These are phyloP conservation scores for Drosophila mettleri DNA, from an alignment of 2,888 invertebrate species.

Conservation along the genomic window DNA sequence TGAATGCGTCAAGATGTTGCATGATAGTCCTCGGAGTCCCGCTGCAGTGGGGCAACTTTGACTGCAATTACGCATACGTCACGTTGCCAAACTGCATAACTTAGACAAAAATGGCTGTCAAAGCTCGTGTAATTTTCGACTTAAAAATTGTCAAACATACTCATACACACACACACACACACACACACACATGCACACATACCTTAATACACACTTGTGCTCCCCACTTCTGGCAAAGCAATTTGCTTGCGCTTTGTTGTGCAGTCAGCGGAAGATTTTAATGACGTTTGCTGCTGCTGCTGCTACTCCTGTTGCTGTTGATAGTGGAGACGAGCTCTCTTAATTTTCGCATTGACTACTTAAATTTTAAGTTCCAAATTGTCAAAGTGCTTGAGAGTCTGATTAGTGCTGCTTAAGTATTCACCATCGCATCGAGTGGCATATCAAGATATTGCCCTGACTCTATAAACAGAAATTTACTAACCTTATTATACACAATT, in stretches of 20 bases:
- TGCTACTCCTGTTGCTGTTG: neutral
- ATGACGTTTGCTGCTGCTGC: constrained; percentile 53
- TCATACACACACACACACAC: neutral
- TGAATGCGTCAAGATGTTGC: constrained; percentile 35
- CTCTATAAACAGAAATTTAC: too few relatives aligned
- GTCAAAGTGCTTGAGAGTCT: neutral
- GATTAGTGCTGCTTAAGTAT: neutral
- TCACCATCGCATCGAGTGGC: neutral
- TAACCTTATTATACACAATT: too few relatives aligned
- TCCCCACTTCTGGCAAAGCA: constrained; percentile 47
- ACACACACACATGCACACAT: neutral
- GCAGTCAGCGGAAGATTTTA: constrained; percentile 74
- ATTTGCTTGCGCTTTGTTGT: constrained; percentile 73
- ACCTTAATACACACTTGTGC: neutral
- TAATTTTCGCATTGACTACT: constrained; percentile 41
- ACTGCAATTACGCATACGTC: constrained; percentile 64
- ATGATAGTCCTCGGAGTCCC: constrained; percentile 23
- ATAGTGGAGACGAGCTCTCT: constrained; percentile 35
- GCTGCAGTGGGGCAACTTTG: constrained; percentile 10
- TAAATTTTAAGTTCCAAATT: neutral
- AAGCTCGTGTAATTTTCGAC: constrained; percentile 32
- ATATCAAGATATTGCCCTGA: too few relatives aligned
- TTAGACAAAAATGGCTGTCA: constrained; percentile 50
- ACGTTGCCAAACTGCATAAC: constrained; percentile 57
- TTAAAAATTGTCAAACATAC: constrained; percentile 36